Evolutionary conservation across 2,797 vertebrate species (phyloP), one percentile per base, ranked within the genome.

Genomic region (Astyanax mexicanus): DNA sequence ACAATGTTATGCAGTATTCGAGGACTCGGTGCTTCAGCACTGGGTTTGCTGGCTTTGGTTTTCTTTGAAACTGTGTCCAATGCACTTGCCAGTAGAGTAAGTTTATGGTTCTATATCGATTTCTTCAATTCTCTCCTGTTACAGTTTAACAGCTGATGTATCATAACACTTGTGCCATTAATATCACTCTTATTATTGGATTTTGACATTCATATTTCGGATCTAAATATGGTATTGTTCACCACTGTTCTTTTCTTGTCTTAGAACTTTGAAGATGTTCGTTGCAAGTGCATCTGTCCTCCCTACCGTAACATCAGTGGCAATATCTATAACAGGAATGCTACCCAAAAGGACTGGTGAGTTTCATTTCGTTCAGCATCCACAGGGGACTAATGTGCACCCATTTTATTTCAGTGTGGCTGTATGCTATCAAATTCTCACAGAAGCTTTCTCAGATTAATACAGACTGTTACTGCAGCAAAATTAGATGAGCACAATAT

Each of bases 301-400:
- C 97, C 96, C 0, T 98, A 99, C 74, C 92, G 96, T 76, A 97
- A 98, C 87, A 93, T 97, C 88, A 95, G 91, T 0, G 97, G 97
- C 15, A 93, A 97, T 74, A 95, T 98, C 55, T 99, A 98, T 85
- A 98, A 95, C 86, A 94, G 92, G 84, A 99, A 98, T 44, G 95
- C 96, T 37, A 93, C 95, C 0, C 97, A 99, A 89, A 98, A 98
- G 87, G 96, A 99, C 85, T 98, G 97, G 97, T 99, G 89, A 96
- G 95, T 7, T 13, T 38, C 8, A 37, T 35, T 23, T n/a, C 5
- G 25, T 38, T 32, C 35, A 38, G 6, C 23, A 40, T 13, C 49
- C 42, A 13, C 9, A 11, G 27, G 21, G 6, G 54, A 61, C 19
- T 13, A 54, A 8, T 52, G 19, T 23, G 19, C 11, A 25, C 11